These are phyloP conservation scores for Sebastolobus altivelis DNA, from an alignment of 2,797 vertebrate species.

Conservation along the genomic window DNA sequence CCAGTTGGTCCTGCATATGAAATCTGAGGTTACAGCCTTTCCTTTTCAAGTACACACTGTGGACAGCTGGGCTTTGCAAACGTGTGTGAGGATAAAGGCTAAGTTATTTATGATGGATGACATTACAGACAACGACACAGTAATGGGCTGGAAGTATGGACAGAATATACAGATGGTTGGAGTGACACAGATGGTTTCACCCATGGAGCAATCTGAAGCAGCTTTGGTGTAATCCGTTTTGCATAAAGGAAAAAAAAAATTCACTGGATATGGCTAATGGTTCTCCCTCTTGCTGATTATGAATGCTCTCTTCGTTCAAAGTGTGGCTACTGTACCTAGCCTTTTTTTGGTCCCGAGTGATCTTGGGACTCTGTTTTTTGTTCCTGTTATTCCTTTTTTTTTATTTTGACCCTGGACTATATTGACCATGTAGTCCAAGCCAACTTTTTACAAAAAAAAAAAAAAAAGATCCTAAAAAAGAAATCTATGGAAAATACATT, in stretches of 20 bases:
- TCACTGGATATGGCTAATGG: constrained; percentile 71
- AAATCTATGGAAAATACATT: constrained; percentile 87
- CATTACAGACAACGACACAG: constrained; percentile 74
- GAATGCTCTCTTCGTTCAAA: constrained; percentile 86
- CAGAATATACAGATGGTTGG: constrained; percentile 76
- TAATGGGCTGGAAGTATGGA: constrained; percentile 81
- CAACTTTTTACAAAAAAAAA: constrained; percentile 85
- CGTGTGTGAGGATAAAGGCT: constrained; percentile 70
- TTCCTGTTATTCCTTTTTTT: constrained; percentile 69
- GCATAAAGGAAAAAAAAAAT: constrained; percentile 72
- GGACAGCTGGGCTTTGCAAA: constrained; percentile 76
- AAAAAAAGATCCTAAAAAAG: constrained; percentile 78
- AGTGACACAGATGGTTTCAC: constrained; percentile 83
- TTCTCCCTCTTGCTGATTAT: constrained; percentile 82
- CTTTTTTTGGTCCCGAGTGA: constrained; percentile 70
- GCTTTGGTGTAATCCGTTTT: constrained; percentile 85
- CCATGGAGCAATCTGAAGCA: constrained; percentile 78
- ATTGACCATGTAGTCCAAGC: constrained; percentile 84
- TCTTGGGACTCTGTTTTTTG: constrained; percentile 66
- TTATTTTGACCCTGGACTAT: constrained; percentile 81
- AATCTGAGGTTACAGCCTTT: constrained; percentile 69
- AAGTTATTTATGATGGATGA: constrained; percentile 79
- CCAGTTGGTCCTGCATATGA: constrained; percentile 62
- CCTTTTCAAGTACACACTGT: constrained; percentile 71
- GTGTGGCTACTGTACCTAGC: constrained; percentile 83